Percentiles rank a stretch among this genome's conserved stretches.
phyloP scores from a whole-genome alignment of 1,140 invertebrate species.

The Sipha flava region DNA sequence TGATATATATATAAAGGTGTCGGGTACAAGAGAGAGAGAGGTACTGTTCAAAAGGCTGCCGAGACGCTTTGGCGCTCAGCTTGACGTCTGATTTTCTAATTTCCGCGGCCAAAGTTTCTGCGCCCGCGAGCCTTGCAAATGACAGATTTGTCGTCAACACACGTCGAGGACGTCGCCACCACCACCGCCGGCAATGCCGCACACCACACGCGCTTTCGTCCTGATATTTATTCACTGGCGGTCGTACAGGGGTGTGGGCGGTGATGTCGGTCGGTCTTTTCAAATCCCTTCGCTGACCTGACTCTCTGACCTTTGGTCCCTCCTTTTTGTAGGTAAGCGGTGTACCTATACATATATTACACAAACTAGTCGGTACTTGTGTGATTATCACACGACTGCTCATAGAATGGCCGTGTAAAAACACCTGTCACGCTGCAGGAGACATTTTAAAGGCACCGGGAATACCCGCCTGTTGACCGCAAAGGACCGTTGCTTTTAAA shows the following conservation, averaged over 20 bases:
- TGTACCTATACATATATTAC: background rate
- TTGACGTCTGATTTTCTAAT: conserved; percentile 31
- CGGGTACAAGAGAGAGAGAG: too few species aligned
- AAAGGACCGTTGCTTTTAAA: background rate
- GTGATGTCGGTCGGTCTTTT: background rate
- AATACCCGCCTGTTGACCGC: background rate
- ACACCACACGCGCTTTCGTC: too few species aligned
- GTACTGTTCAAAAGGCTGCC: background rate
- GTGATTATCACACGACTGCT: too few species aligned
- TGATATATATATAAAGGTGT: too few species aligned
- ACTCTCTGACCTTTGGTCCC: background rate
- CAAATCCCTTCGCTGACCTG: background rate
- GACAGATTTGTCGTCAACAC: conserved; percentile 9
- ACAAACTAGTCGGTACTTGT: background rate
- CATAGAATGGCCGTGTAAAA: background rate
- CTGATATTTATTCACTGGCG: too few species aligned
- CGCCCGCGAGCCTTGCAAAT: conserved; percentile 3
- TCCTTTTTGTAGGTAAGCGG: background rate
- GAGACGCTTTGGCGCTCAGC: conserved; percentile 2
- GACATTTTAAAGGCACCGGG: background rate
- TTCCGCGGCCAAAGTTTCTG: conserved; percentile 20
- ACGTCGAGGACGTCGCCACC: background rate
- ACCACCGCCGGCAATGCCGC: background rate
- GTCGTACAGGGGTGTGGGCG: too few species aligned
- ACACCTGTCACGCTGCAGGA: background rate